A percentile compares a stretch with the other conserved stretches of the same genome.
Conservation (phyloP, 2,113 vertebrate genomes). For the Gobius niger region DNA sequence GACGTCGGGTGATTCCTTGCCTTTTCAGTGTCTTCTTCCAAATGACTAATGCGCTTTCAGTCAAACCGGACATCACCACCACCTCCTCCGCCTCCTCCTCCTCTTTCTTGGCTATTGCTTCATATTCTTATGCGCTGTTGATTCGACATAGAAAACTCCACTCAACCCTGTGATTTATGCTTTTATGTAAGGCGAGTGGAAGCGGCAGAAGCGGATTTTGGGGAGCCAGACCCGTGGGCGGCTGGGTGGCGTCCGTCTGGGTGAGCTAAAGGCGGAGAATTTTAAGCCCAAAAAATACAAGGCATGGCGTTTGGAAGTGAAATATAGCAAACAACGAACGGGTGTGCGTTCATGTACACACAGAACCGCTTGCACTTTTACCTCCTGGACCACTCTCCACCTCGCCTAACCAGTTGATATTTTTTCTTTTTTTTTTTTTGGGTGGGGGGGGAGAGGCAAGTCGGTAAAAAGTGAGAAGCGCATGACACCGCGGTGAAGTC, state of each 20-base stretch:
- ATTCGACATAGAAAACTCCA: conserved; percentile 32
- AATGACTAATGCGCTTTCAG: conserved; percentile 40
- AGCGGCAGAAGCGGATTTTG: conserved; percentile 25
- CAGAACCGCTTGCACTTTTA: neutral
- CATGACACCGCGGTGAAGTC: conserved; percentile 47
- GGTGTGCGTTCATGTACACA: conserved; percentile 38
- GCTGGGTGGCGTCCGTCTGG: conserved; percentile 66
- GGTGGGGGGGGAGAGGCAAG: conserved; percentile 21
- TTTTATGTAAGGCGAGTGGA: conserved; percentile 8
- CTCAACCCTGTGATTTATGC: conserved; percentile 29
- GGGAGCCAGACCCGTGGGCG: conserved; percentile 70
- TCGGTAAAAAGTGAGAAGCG: conserved; percentile 50
- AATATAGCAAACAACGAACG: conserved; percentile 45
- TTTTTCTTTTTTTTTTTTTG: neutral
- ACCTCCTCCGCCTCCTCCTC: conserved; percentile 10
- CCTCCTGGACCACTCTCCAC: neutral
- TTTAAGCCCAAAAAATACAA: conserved; percentile 40
- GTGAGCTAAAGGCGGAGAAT: conserved; percentile 47
- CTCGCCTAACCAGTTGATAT: conserved; percentile 55
- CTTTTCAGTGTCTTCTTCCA: conserved; percentile 12
- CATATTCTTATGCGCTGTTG: conserved; percentile 16
- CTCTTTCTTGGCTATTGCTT: neutral
- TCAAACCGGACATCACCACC: conserved; percentile 14
- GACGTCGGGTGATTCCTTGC: conserved; percentile 47
- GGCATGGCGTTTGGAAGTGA: conserved; percentile 51